Evolutionary conservation across 2,797 vertebrate species (phyloP).

Genomic region (Chaenodraco wilsoni): DNA sequence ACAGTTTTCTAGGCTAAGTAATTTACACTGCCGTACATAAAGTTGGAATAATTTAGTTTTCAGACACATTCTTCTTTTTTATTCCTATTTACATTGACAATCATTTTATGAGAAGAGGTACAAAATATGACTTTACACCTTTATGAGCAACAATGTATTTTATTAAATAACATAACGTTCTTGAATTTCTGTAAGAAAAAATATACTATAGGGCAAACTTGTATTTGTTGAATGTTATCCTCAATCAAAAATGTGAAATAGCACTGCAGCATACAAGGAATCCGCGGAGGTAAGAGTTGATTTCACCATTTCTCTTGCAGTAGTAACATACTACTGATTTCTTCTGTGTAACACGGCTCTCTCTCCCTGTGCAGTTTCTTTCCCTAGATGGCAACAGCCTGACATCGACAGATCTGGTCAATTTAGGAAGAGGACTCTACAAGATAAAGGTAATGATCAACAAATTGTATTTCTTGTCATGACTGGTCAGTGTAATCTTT

Average conservation of each 20-base stretch:
- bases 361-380: slow-evolving; percentile 84
- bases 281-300: slow-evolving; percentile 85
- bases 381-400: slow-evolving; percentile 92
- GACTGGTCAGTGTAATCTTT: slow-evolving; percentile 44
- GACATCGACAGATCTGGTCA: slow-evolving; percentile 91
- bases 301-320: not conserved
- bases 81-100: no score
- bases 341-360: slow-evolving; percentile 33
- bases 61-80: no score
- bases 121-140: no score
- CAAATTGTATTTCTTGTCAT: slow-evolving; percentile 14
- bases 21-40: no score
- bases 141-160: not conserved
- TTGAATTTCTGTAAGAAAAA: slow-evolving; percentile 4
- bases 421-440: slow-evolving; percentile 90
- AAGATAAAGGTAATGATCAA: slow-evolving; percentile 93
- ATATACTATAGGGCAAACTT: not conserved
- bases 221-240: slow-evolving; percentile 31
- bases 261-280: slow-evolving; percentile 92
- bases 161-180: not conserved
- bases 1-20: no score
- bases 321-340: not conserved
- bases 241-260: slow-evolving; percentile 77
- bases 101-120: no score
- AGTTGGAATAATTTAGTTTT: no score